Evolutionary conservation across 2,888 invertebrate genomes (phyloP).

Genomic region (Phrixothrix hirtus): DNA sequence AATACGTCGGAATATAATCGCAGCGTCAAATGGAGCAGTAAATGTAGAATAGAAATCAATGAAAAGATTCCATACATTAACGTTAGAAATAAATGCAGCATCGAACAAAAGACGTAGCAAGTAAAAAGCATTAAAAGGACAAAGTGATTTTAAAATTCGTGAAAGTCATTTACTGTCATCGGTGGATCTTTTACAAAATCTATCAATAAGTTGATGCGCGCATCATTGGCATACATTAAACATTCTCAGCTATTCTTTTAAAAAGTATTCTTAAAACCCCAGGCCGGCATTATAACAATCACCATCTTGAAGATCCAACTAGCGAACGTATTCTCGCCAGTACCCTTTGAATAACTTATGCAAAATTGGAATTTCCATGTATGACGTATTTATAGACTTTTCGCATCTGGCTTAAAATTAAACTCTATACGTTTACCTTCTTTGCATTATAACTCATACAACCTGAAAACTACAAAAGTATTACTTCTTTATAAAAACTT

Average conservation of each 20-base stretch:
- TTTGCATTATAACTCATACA: too few species aligned
- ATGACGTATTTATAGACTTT: too few species aligned
- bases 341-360: too few species aligned
- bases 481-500: too few species aligned
- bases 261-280: slow-evolving; percentile 10
- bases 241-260: slow-evolving; percentile 10
- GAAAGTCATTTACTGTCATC: slow-evolving; percentile 15
- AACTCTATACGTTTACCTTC: too few species aligned
- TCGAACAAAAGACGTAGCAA: slow-evolving; percentile 11
- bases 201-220: slow-evolving; percentile 15
- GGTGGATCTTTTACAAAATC: slow-evolving; percentile 1
- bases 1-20: slow-evolving; percentile 3
- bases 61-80: slow-evolving; percentile 3
- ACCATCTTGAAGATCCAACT: slow-evolving; percentile 6
- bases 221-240: slow-evolving; percentile 20
- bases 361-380: too few species aligned
- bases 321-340: too few species aligned
- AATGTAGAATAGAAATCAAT: slow-evolving; percentile 6
- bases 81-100: slow-evolving; percentile 4
- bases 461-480: too few species aligned
- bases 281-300: slow-evolving; percentile 9
- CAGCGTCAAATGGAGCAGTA: slow-evolving; percentile 9
- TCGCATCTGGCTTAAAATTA: too few species aligned
- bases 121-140: slow-evolving; percentile 16
- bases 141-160: slow-evolving; percentile 15